Conservation (phyloP, 2,113 vertebrate genomes). For the Ammospiza nelsoni region DNA sequence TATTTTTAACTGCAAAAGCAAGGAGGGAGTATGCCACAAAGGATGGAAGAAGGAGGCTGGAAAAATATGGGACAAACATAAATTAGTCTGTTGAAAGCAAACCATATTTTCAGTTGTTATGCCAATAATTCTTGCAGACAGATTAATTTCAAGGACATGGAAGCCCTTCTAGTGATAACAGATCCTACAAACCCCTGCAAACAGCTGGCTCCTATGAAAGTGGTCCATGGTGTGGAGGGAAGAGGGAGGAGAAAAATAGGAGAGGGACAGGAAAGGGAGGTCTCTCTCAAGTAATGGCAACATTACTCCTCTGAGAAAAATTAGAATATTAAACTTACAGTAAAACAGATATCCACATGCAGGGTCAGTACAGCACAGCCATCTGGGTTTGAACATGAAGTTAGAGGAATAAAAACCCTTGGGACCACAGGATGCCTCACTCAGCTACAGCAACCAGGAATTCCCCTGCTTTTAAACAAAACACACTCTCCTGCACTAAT, state of each 20-base stretch:
- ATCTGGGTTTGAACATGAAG: neutral
- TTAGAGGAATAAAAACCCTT: neutral
- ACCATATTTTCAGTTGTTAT: neutral
- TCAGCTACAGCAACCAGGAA: neutral
- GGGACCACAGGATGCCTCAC: neutral
- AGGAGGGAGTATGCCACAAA: neutral
- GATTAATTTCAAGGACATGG: neutral
- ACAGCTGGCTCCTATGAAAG: accelerated
- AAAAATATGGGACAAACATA: neutral
- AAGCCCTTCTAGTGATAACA: neutral
- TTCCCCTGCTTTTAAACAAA: neutral
- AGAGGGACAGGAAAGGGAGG: neutral
- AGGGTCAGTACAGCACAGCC: neutral
- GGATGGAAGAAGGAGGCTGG: neutral
- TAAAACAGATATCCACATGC: accelerated
- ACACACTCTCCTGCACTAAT: neutral
- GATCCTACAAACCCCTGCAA: accelerated
- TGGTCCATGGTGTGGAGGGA: neutral
- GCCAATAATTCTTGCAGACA: neutral
- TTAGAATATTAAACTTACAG: neutral
- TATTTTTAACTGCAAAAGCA: neutral
- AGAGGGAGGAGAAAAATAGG: neutral
- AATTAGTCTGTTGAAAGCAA: neutral
- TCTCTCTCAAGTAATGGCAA: neutral
- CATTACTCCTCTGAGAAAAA: neutral